Conservation (phyloP, 2,113 vertebrate species). For the Strigops habroptila region DNA sequence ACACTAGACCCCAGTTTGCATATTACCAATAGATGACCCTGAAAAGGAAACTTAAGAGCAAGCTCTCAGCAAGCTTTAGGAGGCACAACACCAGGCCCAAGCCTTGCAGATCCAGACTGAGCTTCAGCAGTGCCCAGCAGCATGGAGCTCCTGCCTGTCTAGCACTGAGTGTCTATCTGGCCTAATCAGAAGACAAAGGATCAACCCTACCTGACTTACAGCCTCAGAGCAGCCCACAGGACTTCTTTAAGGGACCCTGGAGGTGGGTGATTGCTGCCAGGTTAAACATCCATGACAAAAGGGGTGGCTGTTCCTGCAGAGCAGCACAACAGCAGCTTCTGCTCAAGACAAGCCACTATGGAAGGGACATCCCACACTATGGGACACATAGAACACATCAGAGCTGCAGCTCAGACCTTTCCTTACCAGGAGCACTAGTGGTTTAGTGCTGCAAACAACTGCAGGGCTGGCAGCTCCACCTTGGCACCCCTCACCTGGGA, state of each 20-base stretch:
- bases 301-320: neutral
- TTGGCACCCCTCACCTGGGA: neutral
- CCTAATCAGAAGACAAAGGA: neutral
- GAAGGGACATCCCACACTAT: neutral
- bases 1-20: fast-evolving
- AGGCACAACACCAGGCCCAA: no score
- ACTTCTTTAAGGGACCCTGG: neutral
- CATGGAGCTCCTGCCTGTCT: fast-evolving
- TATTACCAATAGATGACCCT: no score
- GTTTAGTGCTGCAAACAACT: neutral
- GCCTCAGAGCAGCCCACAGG: neutral
- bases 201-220: fast-evolving
- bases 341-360: neutral
- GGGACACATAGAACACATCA: neutral
- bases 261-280: neutral
- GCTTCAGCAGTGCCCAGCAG: neutral
- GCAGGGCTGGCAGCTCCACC: neutral
- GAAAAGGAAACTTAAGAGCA: neutral
- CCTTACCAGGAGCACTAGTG: neutral
- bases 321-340: neutral
- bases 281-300: neutral
- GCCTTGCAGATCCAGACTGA: neutral
- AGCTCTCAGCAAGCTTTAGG: neutral
- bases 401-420: neutral
- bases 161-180: neutral